Evolutionary conservation across 2,888 invertebrate genomes (phyloP), one percentile per base, ranked within the genome.

Genomic region (Aethes cnicana): DNA sequence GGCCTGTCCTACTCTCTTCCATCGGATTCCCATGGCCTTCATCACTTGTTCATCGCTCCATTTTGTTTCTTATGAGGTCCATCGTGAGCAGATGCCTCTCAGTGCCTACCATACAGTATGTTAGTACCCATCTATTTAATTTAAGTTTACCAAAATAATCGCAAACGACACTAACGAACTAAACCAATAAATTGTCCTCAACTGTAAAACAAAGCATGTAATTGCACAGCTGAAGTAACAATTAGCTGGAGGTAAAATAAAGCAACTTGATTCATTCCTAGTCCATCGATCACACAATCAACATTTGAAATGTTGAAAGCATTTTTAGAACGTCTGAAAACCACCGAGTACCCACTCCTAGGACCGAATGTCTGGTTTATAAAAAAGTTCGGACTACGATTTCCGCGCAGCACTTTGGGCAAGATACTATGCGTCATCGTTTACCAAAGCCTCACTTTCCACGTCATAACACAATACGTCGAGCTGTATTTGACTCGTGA

Each of bases 351-450:
- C 20, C 39, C 25, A 6, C 25, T 41, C 16, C n/a, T 41, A 16
- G 39, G 39, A 9, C 26, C 39, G 14, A 41, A 41, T 16, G 8
- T 17, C n/a, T 11, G 39, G 39, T 16, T 23, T 1, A 9, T 41
- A 9, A 41, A n/a, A 25, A 9, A 5, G 3, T 9, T 25, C 5
- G 26, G 26, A 1, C 7, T 41, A 16, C 6, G 3, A 6, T 5
- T 39, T 4, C 39, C 39, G 4, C 16, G 26, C 3, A 11, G 11
- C 5, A 41, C 9, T 6, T 17, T 25, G 5, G 26, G 17, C n/a
- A 41, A 41, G 26, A 17, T 7, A 3, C 3, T 26, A 14, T 17
- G 26, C 6, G 8, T 41, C 6, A 1, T 26, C 3, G 9, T 41
- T 5, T 26, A 41, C 4, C 25, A 41, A 16, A 26, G 14, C 23